These are phyloP conservation scores for Clivina fossor DNA, from an alignment of 2,888 invertebrate genomes.

Conservation along the genomic window DNA sequence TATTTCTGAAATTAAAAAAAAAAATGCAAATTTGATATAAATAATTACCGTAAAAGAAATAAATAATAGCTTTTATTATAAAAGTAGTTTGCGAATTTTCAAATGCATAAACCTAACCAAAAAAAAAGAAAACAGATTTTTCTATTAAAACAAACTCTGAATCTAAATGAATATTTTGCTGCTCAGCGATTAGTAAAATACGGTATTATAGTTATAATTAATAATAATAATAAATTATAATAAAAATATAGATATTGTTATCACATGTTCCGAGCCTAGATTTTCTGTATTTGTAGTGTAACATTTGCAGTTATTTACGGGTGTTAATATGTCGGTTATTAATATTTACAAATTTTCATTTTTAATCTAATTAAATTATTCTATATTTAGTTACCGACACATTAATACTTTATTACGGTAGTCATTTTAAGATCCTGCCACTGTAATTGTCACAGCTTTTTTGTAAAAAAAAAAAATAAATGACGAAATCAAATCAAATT, in stretches of 20 bases:
- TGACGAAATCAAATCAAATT: too few species aligned
- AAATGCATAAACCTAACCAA: too few species aligned
- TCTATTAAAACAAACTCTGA: constrained; percentile 28
- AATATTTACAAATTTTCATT: too few species aligned
- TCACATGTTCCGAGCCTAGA: constrained; percentile 34
- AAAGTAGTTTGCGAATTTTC: constrained; percentile 27
- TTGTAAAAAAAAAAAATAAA: constrained; percentile 31
- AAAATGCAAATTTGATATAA: constrained; percentile 23
- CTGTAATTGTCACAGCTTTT: constrained; percentile 32
- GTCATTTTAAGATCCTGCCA: constrained; percentile 31
- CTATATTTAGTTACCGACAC: too few species aligned
- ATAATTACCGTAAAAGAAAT: constrained; percentile 20
- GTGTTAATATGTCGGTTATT: constrained; percentile 9
- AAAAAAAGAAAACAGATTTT: constrained; percentile 20
- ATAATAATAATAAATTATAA: constrained; percentile 17
- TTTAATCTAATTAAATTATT: too few species aligned
- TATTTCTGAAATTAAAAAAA: constrained; percentile 9
- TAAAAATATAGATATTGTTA: constrained; percentile 3
- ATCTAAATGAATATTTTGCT: constrained; percentile 32
- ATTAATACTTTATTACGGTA: too few species aligned
- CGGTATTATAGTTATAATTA: constrained; percentile 16
- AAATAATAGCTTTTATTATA: constrained; percentile 25
- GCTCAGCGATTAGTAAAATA: constrained; percentile 30
- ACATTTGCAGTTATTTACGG: constrained; percentile 20
- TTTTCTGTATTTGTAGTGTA: constrained; percentile 29